Conservation (phyloP, 2,797 vertebrate species). For the Channa striata region DNA sequence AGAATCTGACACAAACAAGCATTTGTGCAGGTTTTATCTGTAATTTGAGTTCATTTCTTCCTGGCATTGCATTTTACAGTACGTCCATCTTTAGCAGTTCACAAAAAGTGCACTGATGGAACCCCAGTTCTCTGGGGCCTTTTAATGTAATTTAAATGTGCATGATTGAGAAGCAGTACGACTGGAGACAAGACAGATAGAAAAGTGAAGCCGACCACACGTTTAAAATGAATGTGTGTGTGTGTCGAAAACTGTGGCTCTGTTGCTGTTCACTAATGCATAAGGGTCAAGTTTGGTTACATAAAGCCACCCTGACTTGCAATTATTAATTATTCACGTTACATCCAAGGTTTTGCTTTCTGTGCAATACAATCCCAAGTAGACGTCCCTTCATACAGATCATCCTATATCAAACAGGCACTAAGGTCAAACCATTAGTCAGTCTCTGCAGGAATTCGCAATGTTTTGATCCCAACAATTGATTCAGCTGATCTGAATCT, state of each 20-base stretch:
- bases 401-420: constrained; percentile 16
- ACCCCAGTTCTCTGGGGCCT: constrained; percentile 9
- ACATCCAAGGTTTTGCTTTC: constrained; percentile 14
- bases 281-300: constrained; percentile 44
- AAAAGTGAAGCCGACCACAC: neutral
- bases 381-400: neutral
- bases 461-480: too few relatives aligned
- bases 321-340: constrained; percentile 70
- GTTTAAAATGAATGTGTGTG: too few relatives aligned
- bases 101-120: constrained; percentile 27
- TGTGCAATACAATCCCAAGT: constrained; percentile 16
- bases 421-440: constrained; percentile 36
- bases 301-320: constrained; percentile 43
- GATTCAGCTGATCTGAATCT: too few relatives aligned
- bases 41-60: constrained; percentile 34
- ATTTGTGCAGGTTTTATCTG: constrained; percentile 18
- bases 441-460: neutral
- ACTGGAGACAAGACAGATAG: neutral
- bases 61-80: constrained; percentile 28
- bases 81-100: constrained; percentile 30
- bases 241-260: neutral
- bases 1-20: neutral
- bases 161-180: neutral
- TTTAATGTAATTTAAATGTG: constrained; percentile 1
- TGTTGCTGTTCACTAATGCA: constrained; percentile 31